Evolutionary conservation across 2,797 vertebrate species (phyloP).

Genomic region (Hydrocynus forskahlii): DNA sequence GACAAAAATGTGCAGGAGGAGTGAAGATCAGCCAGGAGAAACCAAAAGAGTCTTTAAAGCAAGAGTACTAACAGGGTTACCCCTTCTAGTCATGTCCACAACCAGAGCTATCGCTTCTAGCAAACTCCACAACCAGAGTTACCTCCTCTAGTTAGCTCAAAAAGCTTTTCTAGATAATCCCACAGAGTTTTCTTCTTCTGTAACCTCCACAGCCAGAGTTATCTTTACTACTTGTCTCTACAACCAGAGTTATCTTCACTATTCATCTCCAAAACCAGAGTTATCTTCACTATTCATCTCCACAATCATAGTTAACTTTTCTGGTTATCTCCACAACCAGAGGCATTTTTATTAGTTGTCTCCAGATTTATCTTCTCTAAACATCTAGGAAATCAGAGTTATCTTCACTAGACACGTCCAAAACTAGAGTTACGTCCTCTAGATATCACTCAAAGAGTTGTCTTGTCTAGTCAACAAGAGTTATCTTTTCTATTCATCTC

Average conservation of each 20-base stretch:
- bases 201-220: too few species aligned
- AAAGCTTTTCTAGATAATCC: too few species aligned
- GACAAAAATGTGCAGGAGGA: background rate
- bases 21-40: background rate
- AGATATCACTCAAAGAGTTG: too few species aligned
- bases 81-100: background rate
- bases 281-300: background rate
- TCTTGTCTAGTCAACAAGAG: too few species aligned
- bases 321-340: background rate
- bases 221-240: too few species aligned
- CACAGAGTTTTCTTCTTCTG: background rate
- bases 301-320: background rate
- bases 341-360: too few species aligned
- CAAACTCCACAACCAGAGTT: background rate
- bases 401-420: background rate
- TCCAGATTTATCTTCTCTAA: too few species aligned
- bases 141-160: too few species aligned
- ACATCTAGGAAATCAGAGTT: background rate
- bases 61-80: background rate
- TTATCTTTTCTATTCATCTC: too few species aligned
- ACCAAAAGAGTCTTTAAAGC: background rate
- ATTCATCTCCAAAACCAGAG: background rate
- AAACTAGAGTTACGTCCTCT: too few species aligned
- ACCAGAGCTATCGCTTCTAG: background rate
- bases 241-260: too few species aligned